Percentiles rank a stretch among this genome's conserved stretches.
phyloP scores from a whole-genome alignment of 2,888 invertebrate genomes.

The Lycophotia porphyrea region DNA sequence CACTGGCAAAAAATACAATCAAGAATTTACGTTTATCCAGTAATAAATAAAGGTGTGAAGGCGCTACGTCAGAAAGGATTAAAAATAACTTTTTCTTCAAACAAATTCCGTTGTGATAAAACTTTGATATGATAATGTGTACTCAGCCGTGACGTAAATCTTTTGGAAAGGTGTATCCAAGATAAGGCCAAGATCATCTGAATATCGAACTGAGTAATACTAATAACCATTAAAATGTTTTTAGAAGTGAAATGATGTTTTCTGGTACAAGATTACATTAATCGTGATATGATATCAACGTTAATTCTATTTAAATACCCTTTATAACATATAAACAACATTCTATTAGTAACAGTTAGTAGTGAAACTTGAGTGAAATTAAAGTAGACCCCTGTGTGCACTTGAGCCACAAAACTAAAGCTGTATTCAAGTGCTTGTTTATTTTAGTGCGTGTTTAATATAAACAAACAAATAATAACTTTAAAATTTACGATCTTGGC shows the following conservation, averaged over 20 bases:
- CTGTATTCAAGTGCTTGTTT: conserved; percentile 20
- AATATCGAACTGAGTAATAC: conserved; percentile 44
- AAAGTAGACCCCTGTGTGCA: neutral
- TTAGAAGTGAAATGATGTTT: conserved; percentile 27
- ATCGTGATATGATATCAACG: conserved; percentile 8
- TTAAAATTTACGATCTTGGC: conserved; percentile 58
- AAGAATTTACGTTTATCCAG: conserved; percentile 66
- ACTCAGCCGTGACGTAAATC: conserved; percentile 48
- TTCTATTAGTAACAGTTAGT: conserved; percentile 4
- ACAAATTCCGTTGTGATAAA: conserved; percentile 78
- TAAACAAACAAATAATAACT: conserved; percentile 46
- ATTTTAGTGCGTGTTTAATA: conserved; percentile 34
- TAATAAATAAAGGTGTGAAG: conserved; percentile 71
- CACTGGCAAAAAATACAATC: conserved; percentile 55
- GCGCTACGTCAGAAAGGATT: conserved; percentile 72
- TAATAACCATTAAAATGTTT: conserved; percentile 29
- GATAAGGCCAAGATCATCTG: conserved; percentile 48
- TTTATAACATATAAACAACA: conserved; percentile 1
- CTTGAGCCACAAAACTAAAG: conserved; percentile 7
- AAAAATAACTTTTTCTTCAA: conserved; percentile 79
- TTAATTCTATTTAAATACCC: conserved; percentile 24
- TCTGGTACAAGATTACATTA: conserved; percentile 31
- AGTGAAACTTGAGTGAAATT: too few relatives aligned
- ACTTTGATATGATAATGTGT: conserved; percentile 70
- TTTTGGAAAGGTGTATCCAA: conserved; percentile 39